Conservation (phyloP, 2,113 vertebrate genomes). For the Rhizomys pruinosus region DNA sequence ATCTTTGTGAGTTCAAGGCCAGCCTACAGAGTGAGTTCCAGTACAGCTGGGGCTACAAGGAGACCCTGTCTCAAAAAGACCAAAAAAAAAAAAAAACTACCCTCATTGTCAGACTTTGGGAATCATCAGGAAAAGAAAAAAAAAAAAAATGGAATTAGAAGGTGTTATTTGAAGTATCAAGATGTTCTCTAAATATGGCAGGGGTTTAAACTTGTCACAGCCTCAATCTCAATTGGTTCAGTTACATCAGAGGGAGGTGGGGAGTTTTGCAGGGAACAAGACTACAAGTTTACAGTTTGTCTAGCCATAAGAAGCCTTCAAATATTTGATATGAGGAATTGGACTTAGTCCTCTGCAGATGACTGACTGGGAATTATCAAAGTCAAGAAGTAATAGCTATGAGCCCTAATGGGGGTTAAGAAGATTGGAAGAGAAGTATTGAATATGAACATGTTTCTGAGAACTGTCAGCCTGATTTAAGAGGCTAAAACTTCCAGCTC, state of each 20-base stretch:
- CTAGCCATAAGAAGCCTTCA: background rate
- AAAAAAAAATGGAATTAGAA: background rate
- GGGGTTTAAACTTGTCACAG: background rate
- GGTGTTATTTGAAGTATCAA: background rate
- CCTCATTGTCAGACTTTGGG: background rate
- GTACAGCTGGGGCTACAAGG: too few species aligned
- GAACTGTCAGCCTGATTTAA: background rate
- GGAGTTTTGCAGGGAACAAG: background rate
- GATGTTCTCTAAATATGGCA: background rate
- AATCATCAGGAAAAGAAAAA: background rate
- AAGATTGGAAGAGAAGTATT: background rate
- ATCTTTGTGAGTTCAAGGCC: too few species aligned
- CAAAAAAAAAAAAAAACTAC: too few species aligned
- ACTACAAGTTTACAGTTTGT: background rate
- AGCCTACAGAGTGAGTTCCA: too few species aligned
- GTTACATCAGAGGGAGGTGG: background rate
- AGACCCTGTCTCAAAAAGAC: too few species aligned
- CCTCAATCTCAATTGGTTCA: background rate
- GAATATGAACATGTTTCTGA: background rate
- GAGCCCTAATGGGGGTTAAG: background rate
- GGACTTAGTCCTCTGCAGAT: background rate
- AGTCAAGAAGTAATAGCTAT: background rate
- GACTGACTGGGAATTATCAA: background rate
- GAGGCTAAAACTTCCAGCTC: background rate
- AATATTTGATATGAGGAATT: background rate